Base-by-base conservation (phyloP, 1,140 invertebrate genomes). In the Whitmania pigra region DNA sequence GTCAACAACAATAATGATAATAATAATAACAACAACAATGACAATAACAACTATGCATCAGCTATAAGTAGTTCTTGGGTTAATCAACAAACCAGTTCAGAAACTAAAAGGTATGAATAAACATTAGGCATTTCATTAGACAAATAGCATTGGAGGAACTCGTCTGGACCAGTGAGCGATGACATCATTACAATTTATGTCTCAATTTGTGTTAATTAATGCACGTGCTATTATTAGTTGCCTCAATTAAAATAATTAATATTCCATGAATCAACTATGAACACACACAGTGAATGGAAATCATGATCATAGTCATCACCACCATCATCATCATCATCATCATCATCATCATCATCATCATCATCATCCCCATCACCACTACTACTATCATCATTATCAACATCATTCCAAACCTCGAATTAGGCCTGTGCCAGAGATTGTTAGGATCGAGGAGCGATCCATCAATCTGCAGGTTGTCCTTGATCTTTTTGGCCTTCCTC, bases 391-490 rank as follows among this genome's bases (percentile, higher is more conserved):
- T 22, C 22, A 53, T 31, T 29, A 70, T 18, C 6, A 69, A 18
- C 36, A 57, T 36, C 25, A 71, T 20, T 53, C 53, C 74, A 75
- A 71, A 78, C 79, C 76, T 75, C 40, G 76, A 55, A 40, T 71
- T 71, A n/a, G 73, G 72, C 27, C 79, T 67, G 67, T 77, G 77
- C 78, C 79, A 80, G 13, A 80, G 69, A 3, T 71, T 60, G 54
- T 80, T 78, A 29, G 79, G 79, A 75, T 80, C 78, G 7, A 81
- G 74, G n/a, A 79, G 75, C n/a, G 74, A 72, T 13, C 74, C 69
- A 67, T 78, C 78, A 40, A 80, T 77, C 29, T 76, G 73, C 74
- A 80, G 75, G 36, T 81, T 78, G 49, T 75, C 77, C n/a, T 75
- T 76, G 71, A 55, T 72, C 54, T 73, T 67, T 53, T 43, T 67